Base-by-base conservation (phyloP, 2,888 invertebrate genomes). In the Cosmia trapezina region DNA sequence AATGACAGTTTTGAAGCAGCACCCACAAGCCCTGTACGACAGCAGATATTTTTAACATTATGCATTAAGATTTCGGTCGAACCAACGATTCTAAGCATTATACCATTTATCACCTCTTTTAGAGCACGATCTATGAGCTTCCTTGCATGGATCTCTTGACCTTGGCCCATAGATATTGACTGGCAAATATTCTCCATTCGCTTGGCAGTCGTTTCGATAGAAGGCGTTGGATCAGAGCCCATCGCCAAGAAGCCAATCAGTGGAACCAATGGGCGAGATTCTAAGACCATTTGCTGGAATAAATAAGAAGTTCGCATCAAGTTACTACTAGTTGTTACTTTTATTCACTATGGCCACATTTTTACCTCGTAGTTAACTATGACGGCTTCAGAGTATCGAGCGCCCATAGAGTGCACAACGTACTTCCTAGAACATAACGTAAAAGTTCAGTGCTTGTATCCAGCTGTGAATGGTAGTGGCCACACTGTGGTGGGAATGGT, bases 151-250 rank as follows among this genome's bases (percentile, higher is more conserved):
- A 98, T 94, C 90, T 98, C 98, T 88, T 98, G 98, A 0, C 98
- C 98, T 91, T 98, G 98, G 0, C 98, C 98, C 98, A 98, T 98
- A 0, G 98, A 98, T 85, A 98, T 97, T 37, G 98, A 97, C 78
- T 96, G 97, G 82, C 97, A 97, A 14, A 96, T 90, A 57, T 97
- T 96, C 83, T 98, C 98, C 89, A 97, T 91, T 82, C 97, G 97
- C 91, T 98, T 98, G 0, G 98, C 98, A 1, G 98, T 96, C 33
- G 96, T 96, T 91, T 98, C 98, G 70, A 99, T 98, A 76, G 97
- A 97, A 0, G 98, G 97, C 0, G 98, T 98, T 0, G 99, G 98
- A 95, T 99, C 99, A 0, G 98, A 98, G 0, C 99, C 98, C 97
- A 98, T 98, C 22, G 98, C 98, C 64, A 99, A 93, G 88, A 98